Base-by-base conservation (phyloP, 2,888 invertebrate genomes). In the Invenusta paracnida region DNA sequence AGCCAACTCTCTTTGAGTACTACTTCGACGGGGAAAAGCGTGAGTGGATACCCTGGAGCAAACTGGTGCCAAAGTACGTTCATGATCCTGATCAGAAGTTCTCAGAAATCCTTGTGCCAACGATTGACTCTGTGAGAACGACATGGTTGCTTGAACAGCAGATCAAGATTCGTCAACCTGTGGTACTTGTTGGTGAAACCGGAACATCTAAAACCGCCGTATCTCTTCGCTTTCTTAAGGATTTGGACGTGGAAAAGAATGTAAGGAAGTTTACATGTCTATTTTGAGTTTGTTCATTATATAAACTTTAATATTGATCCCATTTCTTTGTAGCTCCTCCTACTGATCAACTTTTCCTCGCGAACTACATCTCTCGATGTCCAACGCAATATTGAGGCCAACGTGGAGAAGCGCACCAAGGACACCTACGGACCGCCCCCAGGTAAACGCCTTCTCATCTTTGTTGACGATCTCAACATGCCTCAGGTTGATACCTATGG, bases 381-480 rank as follows among this genome's bases (percentile, higher is more conserved):
- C 1, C 96, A 97, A 90, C 93, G 94, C 25, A 95, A 95, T 90
- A 92, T 97, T 88, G 96, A 97, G 91, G 95, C 96, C 0, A 94
- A 94, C 0, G 94, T 97, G 0, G 96, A 96, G 90, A 96, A 96
- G 90, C 93, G 96, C 86, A 96, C 96, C 0, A 96, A 96, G 90
- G 95, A 96, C 90, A 94, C 94, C 0, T 96, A 94, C 90, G 96
- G 96, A 0, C 97, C 97, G 48, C 95, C 96, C 0, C 93, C 95
- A 86, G 96, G 96, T 31, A 97, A 96, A 92, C 94, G 95, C 89
- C 93, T 97, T 90, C 93, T 96, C 66, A 94, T 96, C 88, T 97
- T 97, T 90, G 94, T 97, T 88, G 97, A 97, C 90, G 96, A 97
- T 90, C 94, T 97, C 94, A 96, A 96, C 90, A 96, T 96, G 96